Evolutionary conservation across 2,113 vertebrate genomes (phyloP).

Genomic region (Scatophagus argus): DNA sequence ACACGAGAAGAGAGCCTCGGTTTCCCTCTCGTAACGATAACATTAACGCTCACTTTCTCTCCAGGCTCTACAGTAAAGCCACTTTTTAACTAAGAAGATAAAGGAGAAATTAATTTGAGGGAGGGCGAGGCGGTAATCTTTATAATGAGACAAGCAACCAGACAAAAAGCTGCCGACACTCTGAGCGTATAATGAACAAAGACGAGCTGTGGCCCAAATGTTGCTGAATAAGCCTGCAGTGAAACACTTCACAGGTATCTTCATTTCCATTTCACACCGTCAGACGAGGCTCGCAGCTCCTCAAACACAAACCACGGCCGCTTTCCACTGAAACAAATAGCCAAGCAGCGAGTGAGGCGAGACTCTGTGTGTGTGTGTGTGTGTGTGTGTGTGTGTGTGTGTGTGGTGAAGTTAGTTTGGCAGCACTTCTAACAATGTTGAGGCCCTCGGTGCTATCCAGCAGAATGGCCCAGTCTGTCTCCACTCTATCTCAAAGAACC

Average conservation of each 20-base stretch:
- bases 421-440: slow-evolving; percentile 73
- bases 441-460: slow-evolving; percentile 69
- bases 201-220: not conserved
- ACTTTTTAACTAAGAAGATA: slow-evolving; percentile 37
- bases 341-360: slow-evolving; percentile 29
- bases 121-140: no score
- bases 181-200: slow-evolving; percentile 9
- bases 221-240: slow-evolving; percentile 29
- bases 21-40: slow-evolving; percentile 22
- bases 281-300: not conserved
- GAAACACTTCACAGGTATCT: slow-evolving; percentile 35
- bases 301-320: slow-evolving; percentile 5
- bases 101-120: slow-evolving; percentile 58
- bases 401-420: slow-evolving; percentile 64
- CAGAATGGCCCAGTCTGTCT: slow-evolving; percentile 71
- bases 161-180: slow-evolving; percentile 9
- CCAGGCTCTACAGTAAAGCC: slow-evolving; percentile 26
- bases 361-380: slow-evolving; percentile 29
- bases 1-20: slow-evolving; percentile 2
- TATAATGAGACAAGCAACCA: slow-evolving; percentile 60
- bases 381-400: slow-evolving; percentile 39
- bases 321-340: slow-evolving; percentile 40
- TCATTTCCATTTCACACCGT: slow-evolving; percentile 22
- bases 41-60: slow-evolving; percentile 22
- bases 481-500: slow-evolving; percentile 77